Percentiles rank a stretch among this genome's conserved stretches.
These are phyloP conservation scores for Euwallacea fornicatus DNA, from an alignment of 1,140 invertebrate species.

Conservation along the genomic window DNA sequence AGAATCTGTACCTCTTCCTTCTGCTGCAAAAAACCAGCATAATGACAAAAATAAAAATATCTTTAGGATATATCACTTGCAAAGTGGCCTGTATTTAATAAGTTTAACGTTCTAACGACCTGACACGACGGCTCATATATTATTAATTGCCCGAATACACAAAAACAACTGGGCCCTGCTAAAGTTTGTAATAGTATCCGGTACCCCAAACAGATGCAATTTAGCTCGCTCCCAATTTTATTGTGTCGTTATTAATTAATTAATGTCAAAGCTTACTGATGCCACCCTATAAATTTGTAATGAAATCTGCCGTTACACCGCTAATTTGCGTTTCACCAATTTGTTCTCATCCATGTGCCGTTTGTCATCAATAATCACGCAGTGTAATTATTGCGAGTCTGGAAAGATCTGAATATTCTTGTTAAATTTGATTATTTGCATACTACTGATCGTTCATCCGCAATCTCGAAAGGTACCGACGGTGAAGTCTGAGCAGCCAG, in stretches of 20 bases:
- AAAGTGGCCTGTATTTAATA: slow-evolving; percentile 35
- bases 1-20: no score
- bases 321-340: slow-evolving; percentile 23
- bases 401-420: background rate
- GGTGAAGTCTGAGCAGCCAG: no score
- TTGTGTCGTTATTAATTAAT: slow-evolving; percentile 38
- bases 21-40: no score
- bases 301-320: slow-evolving; percentile 32
- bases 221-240: slow-evolving; percentile 36
- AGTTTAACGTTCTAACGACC: slow-evolving; percentile 35
- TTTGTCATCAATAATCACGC: slow-evolving; percentile 16
- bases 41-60: no score
- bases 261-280: slow-evolving; percentile 40
- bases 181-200: slow-evolving; percentile 36
- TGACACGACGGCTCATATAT: slow-evolving; percentile 36
- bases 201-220: slow-evolving; percentile 31
- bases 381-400: no score
- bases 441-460: no score
- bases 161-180: slow-evolving; percentile 34
- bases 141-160: slow-evolving; percentile 38
- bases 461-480: no score
- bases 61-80: slow-evolving; percentile 27
- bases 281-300: slow-evolving; percentile 37
- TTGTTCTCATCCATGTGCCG: slow-evolving; percentile 11
- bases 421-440: background rate